Evolutionary conservation across 2,888 invertebrate genomes (phyloP), one percentile per base, ranked within the genome.

Genomic region (Drosophila mercatorum): DNA sequence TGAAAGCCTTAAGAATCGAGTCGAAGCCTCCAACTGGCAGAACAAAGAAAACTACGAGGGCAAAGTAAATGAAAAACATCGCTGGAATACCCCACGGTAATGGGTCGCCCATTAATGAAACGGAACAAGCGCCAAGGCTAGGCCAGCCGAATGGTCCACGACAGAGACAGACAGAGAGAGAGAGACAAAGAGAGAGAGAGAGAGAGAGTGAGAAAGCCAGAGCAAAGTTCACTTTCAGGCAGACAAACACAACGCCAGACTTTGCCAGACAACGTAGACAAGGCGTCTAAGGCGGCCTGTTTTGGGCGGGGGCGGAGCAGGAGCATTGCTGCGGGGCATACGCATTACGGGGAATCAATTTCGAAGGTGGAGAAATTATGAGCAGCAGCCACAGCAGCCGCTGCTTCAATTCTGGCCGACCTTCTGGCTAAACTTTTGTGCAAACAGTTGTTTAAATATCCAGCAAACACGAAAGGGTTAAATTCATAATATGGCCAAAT

Each of bases 381-480:
- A 83, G 75, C 63, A 71, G 67, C 76, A 83, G 74, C 70, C 8
- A 77, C 70, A 46, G 70, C 47, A 72, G 65, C 76, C n/a, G 83
- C 72, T 51, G 75, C 63, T 67, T 68, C 66, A 78, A 67, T 68
- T 57, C 64, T 58, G 55, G 31, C 34, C 89, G 89, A 85, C 84
- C 84, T 85, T 89, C 89, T 73, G 70, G 84, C 68, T 86, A 86
- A 86, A 89, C 89, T 86, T 86, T 87, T 89, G 83, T 85, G 86
- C 88, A 86, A 87, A 89, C 87, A 89, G 81, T 87, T 87, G 90
- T 88, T 89, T 81, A 88, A 87, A 89, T 87, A 88, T 87, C 86
- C 88, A 88, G 79, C 85, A 85, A 88, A 86, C 86, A 88, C 83
- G 81, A 78, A 86, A 87, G 89, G 87, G 87, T 89, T 89, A 89